Conservation (phyloP, 2,797 vertebrate genomes). For the Cossypha caffra region DNA sequence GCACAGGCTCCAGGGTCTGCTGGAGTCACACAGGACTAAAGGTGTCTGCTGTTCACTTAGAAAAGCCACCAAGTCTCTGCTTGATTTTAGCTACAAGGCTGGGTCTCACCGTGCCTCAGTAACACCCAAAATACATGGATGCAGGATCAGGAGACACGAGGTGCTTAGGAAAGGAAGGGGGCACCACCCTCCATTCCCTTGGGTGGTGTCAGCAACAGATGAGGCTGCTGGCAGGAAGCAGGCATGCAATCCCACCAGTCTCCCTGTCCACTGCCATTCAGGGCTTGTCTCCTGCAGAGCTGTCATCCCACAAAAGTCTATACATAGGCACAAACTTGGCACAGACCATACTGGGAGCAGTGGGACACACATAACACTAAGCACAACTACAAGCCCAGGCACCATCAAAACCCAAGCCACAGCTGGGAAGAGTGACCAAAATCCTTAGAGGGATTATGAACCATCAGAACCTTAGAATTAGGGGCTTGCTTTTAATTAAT, state of each 20-base stretch:
- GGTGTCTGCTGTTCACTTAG: background rate
- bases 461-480: background rate
- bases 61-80: background rate
- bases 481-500: background rate
- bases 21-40: background rate
- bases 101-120: rapidly evolving
- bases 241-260: rapidly evolving
- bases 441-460: background rate
- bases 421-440: background rate
- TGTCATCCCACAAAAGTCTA: background rate
- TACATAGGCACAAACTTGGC: background rate
- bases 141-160: background rate
- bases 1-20: background rate
- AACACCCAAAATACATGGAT: background rate
- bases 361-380: rapidly evolving
- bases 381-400: background rate
- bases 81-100: background rate
- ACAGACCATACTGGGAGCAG: background rate
- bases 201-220: background rate
- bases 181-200: background rate
- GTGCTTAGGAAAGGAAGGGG: background rate
- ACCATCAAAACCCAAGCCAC: background rate
- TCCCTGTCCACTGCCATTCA: rapidly evolving
- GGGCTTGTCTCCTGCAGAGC: background rate
- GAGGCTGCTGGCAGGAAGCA: background rate